phyloP scores from a whole-genome alignment of 2,797 vertebrate species.

The Amblyopsis hoosieri region DNA sequence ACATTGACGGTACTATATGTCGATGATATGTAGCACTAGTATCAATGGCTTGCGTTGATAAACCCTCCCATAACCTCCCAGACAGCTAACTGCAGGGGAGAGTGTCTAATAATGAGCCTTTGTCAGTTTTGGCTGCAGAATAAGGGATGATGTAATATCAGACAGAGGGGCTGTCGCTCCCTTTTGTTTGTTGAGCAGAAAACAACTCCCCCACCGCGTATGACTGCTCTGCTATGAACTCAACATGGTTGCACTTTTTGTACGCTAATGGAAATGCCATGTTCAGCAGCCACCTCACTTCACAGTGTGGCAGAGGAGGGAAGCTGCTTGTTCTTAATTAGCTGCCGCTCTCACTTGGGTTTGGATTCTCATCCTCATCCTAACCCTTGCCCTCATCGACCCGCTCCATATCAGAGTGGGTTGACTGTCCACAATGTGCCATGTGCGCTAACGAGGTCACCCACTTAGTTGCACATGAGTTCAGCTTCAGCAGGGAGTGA shows the following conservation, averaged over 20 bases:
- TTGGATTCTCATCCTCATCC: conserved; percentile 8
- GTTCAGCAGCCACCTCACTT: background rate
- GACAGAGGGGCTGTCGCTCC: conserved; percentile 43
- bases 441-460: conserved; percentile 6
- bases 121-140: conserved; percentile 67
- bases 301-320: too few relatives aligned
- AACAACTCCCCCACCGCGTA: background rate
- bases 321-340: background rate
- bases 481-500: conserved; percentile 42
- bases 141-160: conserved; percentile 65
- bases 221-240: background rate
- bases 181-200: conserved; percentile 43
- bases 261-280: background rate
- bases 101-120: conserved; percentile 65
- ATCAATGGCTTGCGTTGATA: conserved; percentile 33
- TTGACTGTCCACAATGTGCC: background rate
- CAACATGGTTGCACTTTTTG: background rate
- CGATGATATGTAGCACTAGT: conserved; percentile 8
- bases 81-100: conserved; percentile 42
- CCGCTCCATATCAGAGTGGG: conserved; percentile 2
- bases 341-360: conserved; percentile 8
- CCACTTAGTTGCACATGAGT: conserved; percentile 23
- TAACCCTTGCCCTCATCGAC: background rate
- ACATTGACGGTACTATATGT: conserved; percentile 1
- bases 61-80: conserved; percentile 40